Percentiles rank a stretch among this genome's conserved stretches.
These are phyloP conservation scores for Marronus borbonicus DNA, from an alignment of 2,888 invertebrate genomes.

Conservation along the genomic window DNA sequence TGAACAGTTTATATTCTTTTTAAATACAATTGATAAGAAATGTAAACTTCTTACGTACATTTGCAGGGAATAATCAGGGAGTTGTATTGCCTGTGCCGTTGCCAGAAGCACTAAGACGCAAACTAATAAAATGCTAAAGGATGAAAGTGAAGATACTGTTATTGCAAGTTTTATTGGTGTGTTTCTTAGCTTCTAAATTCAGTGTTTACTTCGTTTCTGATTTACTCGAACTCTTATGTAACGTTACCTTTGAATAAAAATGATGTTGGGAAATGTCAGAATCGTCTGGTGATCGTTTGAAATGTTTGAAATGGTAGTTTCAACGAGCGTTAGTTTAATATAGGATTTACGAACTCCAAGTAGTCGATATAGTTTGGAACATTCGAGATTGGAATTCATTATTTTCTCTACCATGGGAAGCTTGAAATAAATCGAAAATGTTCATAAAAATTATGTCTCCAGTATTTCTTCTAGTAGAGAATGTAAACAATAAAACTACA, in stretches of 20 bases:
- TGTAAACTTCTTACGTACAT: background rate
- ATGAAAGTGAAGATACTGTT: constrained; percentile 21
- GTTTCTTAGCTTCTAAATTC: background rate
- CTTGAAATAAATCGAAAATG: no score
- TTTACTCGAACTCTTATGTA: background rate
- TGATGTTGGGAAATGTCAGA: background rate
- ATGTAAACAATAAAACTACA: no score
- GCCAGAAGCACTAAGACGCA: background rate
- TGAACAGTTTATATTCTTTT: no score
- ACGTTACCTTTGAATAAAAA: background rate
- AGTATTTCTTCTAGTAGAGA: no score
- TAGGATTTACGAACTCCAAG: no score
- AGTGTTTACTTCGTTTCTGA: constrained; percentile 19
- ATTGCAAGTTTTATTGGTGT: constrained; percentile 14
- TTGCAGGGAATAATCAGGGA: background rate
- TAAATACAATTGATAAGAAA: no score
- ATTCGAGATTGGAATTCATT: no score
- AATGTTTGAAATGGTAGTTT: background rate
- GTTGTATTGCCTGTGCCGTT: no score
- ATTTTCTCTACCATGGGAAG: no score
- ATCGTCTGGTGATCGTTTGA: background rate
- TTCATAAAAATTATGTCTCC: no score
- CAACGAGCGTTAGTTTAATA: no score
- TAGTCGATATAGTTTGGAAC: no score
- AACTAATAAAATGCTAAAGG: background rate